These are phyloP conservation scores for Anhinga anhinga DNA, from an alignment of 2,113 vertebrate species.

Conservation along the genomic window DNA sequence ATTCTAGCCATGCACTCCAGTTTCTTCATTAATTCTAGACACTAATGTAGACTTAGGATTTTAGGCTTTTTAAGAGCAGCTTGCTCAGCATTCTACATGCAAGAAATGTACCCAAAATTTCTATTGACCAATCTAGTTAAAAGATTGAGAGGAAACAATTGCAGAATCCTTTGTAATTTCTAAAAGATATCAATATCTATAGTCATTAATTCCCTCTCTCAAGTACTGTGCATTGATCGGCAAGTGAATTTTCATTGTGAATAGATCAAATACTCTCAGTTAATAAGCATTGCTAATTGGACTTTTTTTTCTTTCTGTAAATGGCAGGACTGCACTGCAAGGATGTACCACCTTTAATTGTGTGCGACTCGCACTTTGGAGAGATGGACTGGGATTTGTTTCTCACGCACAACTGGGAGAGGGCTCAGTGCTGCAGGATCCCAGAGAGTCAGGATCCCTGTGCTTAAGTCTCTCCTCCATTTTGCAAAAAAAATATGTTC, in stretches of 20 bases:
- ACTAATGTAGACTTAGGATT: background rate
- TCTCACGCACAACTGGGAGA: rapidly evolving
- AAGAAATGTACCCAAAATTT: background rate
- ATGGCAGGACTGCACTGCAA: background rate
- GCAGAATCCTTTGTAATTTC: background rate
- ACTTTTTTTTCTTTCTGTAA: background rate
- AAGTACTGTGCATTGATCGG: background rate
- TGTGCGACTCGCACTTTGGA: rapidly evolving
- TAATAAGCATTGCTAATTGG: background rate
- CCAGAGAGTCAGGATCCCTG: rapidly evolving
- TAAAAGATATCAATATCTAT: background rate
- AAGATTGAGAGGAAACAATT: background rate
- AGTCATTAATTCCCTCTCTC: background rate
- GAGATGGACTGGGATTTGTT: rapidly evolving
- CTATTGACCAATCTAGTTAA: background rate
- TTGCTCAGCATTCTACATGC: background rate
- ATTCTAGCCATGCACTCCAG: background rate
- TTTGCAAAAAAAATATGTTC: background rate
- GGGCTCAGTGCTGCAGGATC: rapidly evolving
- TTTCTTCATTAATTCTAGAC: background rate
- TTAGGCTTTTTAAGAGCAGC: background rate
- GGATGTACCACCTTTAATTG: background rate
- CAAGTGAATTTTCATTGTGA: background rate
- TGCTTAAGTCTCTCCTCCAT: background rate
- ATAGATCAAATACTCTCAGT: background rate